Percentiles rank a stretch among this genome's conserved stretches.
Evolutionary conservation across 2,797 vertebrate species (phyloP).

Genomic region (Helarctos malayanus): DNA sequence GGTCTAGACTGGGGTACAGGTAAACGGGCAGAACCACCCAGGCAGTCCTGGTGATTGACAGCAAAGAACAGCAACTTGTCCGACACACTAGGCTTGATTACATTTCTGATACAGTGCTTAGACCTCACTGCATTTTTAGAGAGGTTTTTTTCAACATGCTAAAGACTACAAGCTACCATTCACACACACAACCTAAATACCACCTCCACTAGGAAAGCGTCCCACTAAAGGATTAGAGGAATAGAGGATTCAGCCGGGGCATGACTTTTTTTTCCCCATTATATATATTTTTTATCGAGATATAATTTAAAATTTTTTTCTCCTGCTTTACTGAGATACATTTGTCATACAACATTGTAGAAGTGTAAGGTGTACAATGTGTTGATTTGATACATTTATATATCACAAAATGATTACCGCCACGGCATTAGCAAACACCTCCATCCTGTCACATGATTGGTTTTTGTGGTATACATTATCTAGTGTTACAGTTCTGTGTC

Average conservation of each 20-base stretch:
- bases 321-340: background rate
- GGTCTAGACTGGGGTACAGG: background rate
- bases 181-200: background rate
- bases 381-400: background rate
- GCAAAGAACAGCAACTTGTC: background rate
- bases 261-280: background rate
- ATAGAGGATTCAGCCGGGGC: background rate
- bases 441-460: background rate
- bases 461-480: background rate
- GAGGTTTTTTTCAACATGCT: background rate
- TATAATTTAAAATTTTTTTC: background rate
- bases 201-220: background rate
- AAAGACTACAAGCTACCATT: background rate
- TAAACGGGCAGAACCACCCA: background rate
- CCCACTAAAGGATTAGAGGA: background rate
- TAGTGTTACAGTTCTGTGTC: background rate
- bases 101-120: background rate
- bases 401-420: background rate
- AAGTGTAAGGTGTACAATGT: background rate
- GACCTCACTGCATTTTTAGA: background rate
- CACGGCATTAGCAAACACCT: background rate
- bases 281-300: background rate
- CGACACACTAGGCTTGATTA: background rate
- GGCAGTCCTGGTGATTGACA: background rate
- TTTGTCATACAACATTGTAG: background rate